A percentile compares a stretch with the other conserved stretches of the same genome.
phyloP scores from a whole-genome alignment of 2,797 vertebrate genomes.

The Crocodylus rhombifer region DNA sequence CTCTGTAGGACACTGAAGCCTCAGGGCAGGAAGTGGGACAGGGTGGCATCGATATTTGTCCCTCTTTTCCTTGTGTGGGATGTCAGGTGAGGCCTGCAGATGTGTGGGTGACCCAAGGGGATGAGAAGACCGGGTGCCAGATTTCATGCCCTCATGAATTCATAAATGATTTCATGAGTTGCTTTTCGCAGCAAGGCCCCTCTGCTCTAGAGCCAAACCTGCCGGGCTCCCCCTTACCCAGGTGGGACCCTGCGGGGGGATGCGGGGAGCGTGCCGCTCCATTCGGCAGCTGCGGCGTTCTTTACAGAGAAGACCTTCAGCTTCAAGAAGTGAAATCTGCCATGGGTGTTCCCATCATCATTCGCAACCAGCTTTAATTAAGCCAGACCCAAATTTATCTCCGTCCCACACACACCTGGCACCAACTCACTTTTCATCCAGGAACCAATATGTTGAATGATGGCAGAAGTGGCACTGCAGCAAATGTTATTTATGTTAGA shows the following conservation, averaged over 20 bases:
- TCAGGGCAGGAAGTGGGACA: neutral
- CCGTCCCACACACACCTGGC: neutral
- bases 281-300: slow-evolving; percentile 4
- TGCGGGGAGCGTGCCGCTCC: neutral
- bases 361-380: neutral
- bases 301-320: neutral
- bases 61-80: neutral
- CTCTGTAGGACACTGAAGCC: neutral
- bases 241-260: neutral
- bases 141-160: neutral
- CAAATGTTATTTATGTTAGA: neutral
- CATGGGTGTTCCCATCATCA: neutral
- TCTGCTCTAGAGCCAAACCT: neutral
- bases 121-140: neutral
- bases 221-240: slow-evolving; percentile 21
- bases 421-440: neutral
- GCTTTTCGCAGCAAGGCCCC: slow-evolving; percentile 26
- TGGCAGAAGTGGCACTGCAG: slow-evolving; percentile 26
- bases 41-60: neutral
- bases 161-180: neutral
- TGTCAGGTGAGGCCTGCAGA: neutral
- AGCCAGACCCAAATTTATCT: slow-evolving; percentile 11
- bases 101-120: neutral
- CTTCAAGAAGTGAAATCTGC: neutral
- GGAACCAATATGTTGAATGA: neutral